A percentile compares a stretch with the other conserved stretches of the same genome.
phyloP scores from a whole-genome alignment of 2,888 invertebrate genomes.

The Heliconius hortense region DNA sequence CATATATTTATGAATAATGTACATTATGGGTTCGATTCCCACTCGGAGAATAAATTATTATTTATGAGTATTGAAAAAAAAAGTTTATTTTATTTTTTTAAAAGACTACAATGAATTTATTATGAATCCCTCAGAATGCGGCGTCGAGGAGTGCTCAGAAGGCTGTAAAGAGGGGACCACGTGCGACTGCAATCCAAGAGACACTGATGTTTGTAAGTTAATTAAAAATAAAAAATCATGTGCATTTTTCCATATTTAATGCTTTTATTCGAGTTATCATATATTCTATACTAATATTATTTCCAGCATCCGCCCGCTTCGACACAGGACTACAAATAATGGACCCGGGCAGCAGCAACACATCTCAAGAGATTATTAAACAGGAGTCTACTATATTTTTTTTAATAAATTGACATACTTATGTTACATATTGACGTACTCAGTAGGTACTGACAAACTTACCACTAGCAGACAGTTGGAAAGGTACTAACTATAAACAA shows the following conservation, averaged over 20 bases:
- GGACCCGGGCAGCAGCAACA: slow-evolving; percentile 70
- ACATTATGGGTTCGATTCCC: too few species aligned
- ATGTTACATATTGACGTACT: neutral
- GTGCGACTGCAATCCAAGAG: slow-evolving; percentile 72
- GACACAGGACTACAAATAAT: slow-evolving; percentile 81
- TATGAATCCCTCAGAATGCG: slow-evolving; percentile 59
- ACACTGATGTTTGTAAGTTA: slow-evolving; percentile 65
- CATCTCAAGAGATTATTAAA: slow-evolving; percentile 62
- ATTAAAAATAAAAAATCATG: slow-evolving; percentile 25
- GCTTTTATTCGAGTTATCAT: neutral
- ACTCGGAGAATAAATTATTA: too few species aligned
- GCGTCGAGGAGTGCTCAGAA: slow-evolving; percentile 70
- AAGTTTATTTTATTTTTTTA: too few species aligned
- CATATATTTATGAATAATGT: too few species aligned
- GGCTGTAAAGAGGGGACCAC: slow-evolving; percentile 57
- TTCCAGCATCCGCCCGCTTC: slow-evolving; percentile 82
- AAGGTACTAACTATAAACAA: too few species aligned
- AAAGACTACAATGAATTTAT: neutral
- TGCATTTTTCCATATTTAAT: neutral
- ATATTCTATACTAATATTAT: neutral
- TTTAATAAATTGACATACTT: neutral
- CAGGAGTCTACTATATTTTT: slow-evolving; percentile 56
- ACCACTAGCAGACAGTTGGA: too few species aligned
- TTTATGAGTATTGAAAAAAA: too few species aligned
- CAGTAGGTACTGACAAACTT: too few species aligned